Conservation (phyloP, 2,888 invertebrate species). For the Nebria salina region DNA sequence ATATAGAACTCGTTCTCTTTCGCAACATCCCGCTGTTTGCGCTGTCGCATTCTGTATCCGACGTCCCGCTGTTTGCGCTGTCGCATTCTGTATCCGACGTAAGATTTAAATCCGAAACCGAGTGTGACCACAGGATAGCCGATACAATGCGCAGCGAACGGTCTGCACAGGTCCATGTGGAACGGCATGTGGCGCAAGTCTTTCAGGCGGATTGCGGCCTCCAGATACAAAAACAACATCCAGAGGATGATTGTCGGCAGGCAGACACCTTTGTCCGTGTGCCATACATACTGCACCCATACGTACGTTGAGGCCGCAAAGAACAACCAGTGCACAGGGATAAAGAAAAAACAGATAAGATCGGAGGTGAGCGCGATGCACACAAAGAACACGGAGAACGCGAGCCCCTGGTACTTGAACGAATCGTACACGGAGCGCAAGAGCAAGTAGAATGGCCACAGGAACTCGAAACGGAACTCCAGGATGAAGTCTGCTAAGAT, state of each 20-base stretch:
- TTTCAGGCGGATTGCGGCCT: constrained; percentile 87
- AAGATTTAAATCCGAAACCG: constrained; percentile 95
- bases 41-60: too few species aligned
- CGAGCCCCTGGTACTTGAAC: constrained; percentile 97
- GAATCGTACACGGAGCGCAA: constrained; percentile 96
- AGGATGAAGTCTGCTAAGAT: constrained; percentile 95
- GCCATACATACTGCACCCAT: constrained; percentile 99
- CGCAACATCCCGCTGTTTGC: constrained; percentile 91
- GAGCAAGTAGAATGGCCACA: constrained; percentile 98
- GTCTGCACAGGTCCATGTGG: constrained; percentile 90
- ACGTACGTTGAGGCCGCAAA: constrained; percentile 98
- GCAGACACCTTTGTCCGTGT: constrained; percentile 94
- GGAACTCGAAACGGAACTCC: constrained; percentile 98
- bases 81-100: constrained; percentile 89
- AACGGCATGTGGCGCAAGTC: constrained; percentile 85
- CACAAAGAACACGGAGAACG: constrained; percentile 97
- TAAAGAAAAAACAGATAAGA: constrained; percentile 98
- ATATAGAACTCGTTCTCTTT: constrained; percentile 96
- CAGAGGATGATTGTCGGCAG: constrained; percentile 93
- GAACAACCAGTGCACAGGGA: constrained; percentile 97
- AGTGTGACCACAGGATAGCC: constrained; percentile 92
- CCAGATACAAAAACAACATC: constrained; percentile 93
- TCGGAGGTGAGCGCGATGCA: constrained; percentile 98
- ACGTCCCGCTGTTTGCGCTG: constrained; percentile 92
- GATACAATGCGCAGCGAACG: constrained; percentile 93